Conservation (phyloP, 2,888 invertebrate genomes). For the Agrotis ipsilon region DNA sequence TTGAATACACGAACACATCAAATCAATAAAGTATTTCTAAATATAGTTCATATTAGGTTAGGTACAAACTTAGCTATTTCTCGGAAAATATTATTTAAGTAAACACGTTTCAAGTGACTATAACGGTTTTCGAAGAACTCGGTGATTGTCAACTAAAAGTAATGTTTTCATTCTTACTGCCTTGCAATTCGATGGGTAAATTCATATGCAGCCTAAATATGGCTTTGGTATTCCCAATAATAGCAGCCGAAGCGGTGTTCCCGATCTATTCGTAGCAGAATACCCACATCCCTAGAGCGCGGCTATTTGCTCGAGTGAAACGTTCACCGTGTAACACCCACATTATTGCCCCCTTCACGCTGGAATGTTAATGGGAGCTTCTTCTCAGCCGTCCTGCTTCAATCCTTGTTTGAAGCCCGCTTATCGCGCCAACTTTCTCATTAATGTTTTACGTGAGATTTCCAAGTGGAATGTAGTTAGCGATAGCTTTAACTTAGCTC, state of each 20-base stretch:
- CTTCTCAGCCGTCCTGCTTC: conserved; percentile 74
- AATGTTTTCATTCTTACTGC: conserved; percentile 16
- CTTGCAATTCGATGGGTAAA: conserved; percentile 12
- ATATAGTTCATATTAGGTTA: not conserved
- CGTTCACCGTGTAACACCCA: conserved; percentile 80
- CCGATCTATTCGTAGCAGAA: conserved; percentile 56
- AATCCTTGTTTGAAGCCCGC: conserved; percentile 76
- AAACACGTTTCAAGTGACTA: not conserved
- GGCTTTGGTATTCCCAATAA: conserved; percentile 33
- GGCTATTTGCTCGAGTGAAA: conserved; percentile 80
- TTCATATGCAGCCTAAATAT: conserved; percentile 5
- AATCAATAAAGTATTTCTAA: not conserved
- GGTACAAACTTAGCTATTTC: not conserved
- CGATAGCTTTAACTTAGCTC: conserved; percentile 24
- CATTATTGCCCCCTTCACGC: conserved; percentile 79
- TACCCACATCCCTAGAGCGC: conserved; percentile 71
- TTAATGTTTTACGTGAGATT: conserved; percentile 80
- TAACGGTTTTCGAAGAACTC: conserved; percentile 3
- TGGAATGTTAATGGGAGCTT: conserved; percentile 81
- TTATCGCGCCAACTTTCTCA: conserved; percentile 79
- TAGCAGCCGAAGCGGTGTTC: conserved; percentile 43
- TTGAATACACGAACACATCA: not conserved
- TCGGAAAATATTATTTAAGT: not conserved
- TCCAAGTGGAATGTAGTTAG: conserved; percentile 62
- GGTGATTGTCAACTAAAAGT: conserved; percentile 6